Conservation (phyloP, 2,113 vertebrate genomes). For the Heteronetta atricapilla region DNA sequence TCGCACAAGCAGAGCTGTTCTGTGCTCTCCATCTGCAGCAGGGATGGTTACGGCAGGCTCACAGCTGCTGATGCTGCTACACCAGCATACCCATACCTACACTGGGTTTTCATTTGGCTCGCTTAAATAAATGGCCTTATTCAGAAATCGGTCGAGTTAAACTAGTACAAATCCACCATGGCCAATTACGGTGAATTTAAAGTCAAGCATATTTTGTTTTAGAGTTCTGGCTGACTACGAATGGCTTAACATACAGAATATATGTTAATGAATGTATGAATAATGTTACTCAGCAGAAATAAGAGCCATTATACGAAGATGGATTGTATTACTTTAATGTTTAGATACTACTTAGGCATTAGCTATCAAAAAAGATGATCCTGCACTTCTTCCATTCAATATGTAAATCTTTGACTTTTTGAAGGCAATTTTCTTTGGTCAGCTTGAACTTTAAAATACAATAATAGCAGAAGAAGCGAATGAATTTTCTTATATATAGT, state of each 20-base stretch:
- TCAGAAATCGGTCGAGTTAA: background rate
- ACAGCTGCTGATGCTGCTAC: background rate
- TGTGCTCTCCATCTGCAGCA: background rate
- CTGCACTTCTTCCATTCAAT: background rate
- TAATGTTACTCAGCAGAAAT: background rate
- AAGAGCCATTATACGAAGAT: background rate
- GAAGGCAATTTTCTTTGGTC: background rate
- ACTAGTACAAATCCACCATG: background rate
- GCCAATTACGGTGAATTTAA: background rate
- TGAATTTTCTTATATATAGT: background rate
- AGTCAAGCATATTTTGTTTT: background rate
- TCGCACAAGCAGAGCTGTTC: background rate
- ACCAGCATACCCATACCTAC: background rate
- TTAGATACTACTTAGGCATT: background rate
- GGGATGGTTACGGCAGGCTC: background rate
- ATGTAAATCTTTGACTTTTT: background rate
- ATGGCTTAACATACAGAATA: accelerated
- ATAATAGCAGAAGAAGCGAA: background rate
- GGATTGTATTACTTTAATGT: background rate
- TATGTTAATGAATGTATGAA: background rate
- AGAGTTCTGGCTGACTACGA: background rate
- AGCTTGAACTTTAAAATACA: background rate
- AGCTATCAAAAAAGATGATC: background rate
- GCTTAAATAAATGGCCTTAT: background rate
- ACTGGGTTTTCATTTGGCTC: background rate